Evolutionary conservation across 2,113 vertebrate genomes (phyloP), one percentile per base, ranked within the genome.

Genomic region (Rhinogobius similis): DNA sequence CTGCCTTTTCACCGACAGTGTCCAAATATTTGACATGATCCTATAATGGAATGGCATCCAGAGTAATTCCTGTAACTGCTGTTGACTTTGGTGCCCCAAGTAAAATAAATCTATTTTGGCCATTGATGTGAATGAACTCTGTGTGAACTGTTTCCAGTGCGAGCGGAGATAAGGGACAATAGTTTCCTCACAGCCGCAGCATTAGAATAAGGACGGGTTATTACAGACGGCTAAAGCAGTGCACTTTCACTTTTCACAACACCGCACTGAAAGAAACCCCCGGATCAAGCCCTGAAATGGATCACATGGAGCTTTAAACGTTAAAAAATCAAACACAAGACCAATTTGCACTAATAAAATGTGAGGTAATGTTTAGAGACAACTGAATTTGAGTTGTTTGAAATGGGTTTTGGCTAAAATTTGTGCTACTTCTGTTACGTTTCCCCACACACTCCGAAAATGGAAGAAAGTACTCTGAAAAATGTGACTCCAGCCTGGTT

Each of bases 1-100:
- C 67, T 91, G 87, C 80, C 88, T 89, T 92, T 50, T 92, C 90
- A 87, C 84, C 82, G 82, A 89, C 69, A 76, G 85, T 84, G 86
- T 88, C 68, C 84, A 87, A 90, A 90, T 93, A 89, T 92, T 92
- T 90, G 90, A 92, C 83, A 55, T 26, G 23, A 83, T 88, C 79
- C 82, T 77, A 90, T 87, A 90, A 88, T 90, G 79, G 89, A 84
- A 91, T 86, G 70, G 73, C 84, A 84, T 85, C 79, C 76, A 62
- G 71, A 88, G 84, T 85, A 72, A 85, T 87, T 88, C 84, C 81
- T 87, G 82, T 86, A 86, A 87, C 86, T 83, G 82, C 84, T 87
- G 88, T 92, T 91, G 87, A 91, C 86, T 72, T 84, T 78, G 76
- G 82, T 85, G 83, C 91, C 89, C 89, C 83, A 81, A 86, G 89